phyloP scores from a whole-genome alignment of 2,113 vertebrate genomes.

The Tricholaema leucomelas region DNA sequence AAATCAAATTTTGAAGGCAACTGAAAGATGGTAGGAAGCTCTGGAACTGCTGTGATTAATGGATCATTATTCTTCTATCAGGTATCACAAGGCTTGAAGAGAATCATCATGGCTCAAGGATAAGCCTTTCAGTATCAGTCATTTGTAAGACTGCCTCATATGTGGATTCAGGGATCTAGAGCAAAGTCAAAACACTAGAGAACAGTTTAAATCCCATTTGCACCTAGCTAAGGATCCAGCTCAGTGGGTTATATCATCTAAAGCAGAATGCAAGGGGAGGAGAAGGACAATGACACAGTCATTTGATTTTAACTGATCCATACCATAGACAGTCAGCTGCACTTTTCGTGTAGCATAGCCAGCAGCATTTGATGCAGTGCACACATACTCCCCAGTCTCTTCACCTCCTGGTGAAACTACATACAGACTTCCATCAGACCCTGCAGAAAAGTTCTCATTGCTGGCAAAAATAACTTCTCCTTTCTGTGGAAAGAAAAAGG shows the following conservation, averaged over 20 bases:
- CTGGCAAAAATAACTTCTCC: conserved; percentile 81
- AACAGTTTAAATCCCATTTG: neutral
- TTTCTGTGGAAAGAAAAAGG: conserved; percentile 74
- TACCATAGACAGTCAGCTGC: conserved; percentile 96
- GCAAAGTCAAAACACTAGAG: neutral
- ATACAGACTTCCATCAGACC: conserved; percentile 84
- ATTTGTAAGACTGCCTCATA: neutral
- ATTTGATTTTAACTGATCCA: neutral
- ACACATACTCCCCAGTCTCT: conserved; percentile 91
- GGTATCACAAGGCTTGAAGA: neutral
- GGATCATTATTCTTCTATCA: neutral
- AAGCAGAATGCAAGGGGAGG: neutral
- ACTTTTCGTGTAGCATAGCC: conserved; percentile 89
- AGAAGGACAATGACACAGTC: neutral
- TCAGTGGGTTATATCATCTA: fast-evolving
- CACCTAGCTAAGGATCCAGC: neutral
- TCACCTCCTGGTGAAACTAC: conserved; percentile 85
- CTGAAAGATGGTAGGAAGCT: neutral
- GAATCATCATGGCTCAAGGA: neutral
- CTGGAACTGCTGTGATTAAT: neutral
- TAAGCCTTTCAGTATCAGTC: neutral
- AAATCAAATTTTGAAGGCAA: neutral
- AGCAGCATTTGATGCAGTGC: conserved; percentile 90
- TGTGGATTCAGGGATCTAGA: neutral
- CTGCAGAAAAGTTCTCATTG: conserved; percentile 77